Conservation (phyloP, 2,797 vertebrate genomes). For the Euthynnus affinis region DNA sequence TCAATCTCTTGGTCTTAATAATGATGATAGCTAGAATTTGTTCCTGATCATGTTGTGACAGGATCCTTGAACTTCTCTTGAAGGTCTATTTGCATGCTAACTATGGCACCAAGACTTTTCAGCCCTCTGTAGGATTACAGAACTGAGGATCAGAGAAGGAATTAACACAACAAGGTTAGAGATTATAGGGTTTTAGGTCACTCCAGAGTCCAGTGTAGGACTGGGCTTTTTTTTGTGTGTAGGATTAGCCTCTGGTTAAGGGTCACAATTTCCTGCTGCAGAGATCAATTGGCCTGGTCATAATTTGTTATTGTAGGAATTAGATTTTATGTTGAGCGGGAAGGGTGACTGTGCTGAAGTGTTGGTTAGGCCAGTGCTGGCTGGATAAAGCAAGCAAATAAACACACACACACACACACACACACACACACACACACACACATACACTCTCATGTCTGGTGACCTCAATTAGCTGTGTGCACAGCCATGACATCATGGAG, state of each 20-base stretch:
- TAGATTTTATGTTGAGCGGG: constrained; percentile 13
- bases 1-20: neutral
- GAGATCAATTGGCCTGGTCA: constrained; percentile 49
- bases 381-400: constrained; percentile 43
- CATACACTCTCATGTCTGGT: constrained; percentile 41
- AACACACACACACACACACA: constrained; percentile 11
- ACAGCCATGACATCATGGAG: constrained; percentile 73
- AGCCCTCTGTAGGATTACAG: constrained; percentile 35
- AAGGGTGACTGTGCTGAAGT: constrained; percentile 5
- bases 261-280: constrained; percentile 28
- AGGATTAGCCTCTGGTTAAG: constrained; percentile 59
- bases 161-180: constrained; percentile 41
- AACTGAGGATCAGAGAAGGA: constrained; percentile 42
- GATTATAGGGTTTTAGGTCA: constrained; percentile 61
- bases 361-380: constrained; percentile 38
- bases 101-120: constrained; percentile 27
- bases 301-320: constrained; percentile 51
- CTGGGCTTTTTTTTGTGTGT: neutral
- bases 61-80: constrained; percentile 16
- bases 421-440: constrained; percentile 19
- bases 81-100: constrained; percentile 26
- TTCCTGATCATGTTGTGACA: constrained; percentile 14
- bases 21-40: neutral
- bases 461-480: constrained; percentile 54
- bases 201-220: constrained; percentile 8